phyloP scores from a whole-genome alignment of 2,113 vertebrate genomes.

The Misgurnus mizolepis region DNA sequence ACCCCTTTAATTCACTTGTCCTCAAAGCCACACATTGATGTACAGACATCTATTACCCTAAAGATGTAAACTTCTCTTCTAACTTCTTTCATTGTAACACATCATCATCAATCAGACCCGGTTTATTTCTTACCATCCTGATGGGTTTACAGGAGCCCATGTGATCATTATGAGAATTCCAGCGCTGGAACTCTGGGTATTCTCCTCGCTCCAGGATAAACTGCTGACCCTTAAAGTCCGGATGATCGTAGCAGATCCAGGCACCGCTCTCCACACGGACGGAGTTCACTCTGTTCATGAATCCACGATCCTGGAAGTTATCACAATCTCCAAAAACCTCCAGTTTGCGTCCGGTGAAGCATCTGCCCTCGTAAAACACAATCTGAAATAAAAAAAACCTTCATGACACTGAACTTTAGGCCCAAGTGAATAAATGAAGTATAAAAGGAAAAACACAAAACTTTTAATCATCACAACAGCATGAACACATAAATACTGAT shows the following conservation, averaged over 20 bases:
- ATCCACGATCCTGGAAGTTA: conserved; percentile 90
- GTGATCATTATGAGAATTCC: conserved; percentile 89
- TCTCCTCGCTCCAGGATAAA: conserved; percentile 87
- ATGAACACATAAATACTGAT: background rate
- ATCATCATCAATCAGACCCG: too few species aligned
- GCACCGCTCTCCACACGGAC: conserved; percentile 86
- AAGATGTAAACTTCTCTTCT: too few species aligned
- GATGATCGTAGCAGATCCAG: conserved; percentile 88
- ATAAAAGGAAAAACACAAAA: too few species aligned
- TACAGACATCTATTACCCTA: too few species aligned
- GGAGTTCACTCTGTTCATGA: conserved; percentile 89
- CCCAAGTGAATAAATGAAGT: too few species aligned
- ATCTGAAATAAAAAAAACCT: conserved; percentile 71
- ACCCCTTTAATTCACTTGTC: too few species aligned
- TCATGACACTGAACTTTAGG: background rate
- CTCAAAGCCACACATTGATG: too few species aligned
- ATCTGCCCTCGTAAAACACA: conserved; percentile 86
- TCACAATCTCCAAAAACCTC: conserved; percentile 85
- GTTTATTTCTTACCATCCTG: conserved; percentile 79
- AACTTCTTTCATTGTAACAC: too few species aligned
- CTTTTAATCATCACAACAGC: too few species aligned
- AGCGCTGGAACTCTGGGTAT: conserved; percentile 85
- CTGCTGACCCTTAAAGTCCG: conserved; percentile 87
- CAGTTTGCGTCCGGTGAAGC: conserved; percentile 87
- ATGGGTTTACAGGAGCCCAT: conserved; percentile 90